Base-by-base conservation (phyloP, 2,113 vertebrate genomes). In the Oreochromis tanganicae region DNA sequence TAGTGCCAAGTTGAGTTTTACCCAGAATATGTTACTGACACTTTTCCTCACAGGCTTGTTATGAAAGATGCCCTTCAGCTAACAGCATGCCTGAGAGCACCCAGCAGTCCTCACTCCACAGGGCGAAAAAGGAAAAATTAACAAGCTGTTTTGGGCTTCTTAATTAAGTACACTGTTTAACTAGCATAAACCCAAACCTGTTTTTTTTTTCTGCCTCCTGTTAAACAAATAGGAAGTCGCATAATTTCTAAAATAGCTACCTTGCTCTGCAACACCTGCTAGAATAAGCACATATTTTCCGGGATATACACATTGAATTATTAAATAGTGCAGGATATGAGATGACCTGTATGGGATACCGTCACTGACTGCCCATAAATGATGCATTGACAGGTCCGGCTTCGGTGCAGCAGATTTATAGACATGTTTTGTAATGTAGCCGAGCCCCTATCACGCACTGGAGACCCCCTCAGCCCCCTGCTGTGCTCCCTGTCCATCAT, bases 231-330 rank as follows among this genome's bases (percentile, higher is more conserved):
- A 48, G 3, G 14, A 32, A 9, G 38, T 50, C 1, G 13, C 27
- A 7, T 14, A 9, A 29, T 61, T 21, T 71, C 16, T 27, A 54
- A 85, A 48, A 17, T 17, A 29, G 52, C 27, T 54, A 43, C 6
- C 34, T 73, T 29, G 84, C n/a, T 89, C 55, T 66, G 14, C 82
- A n/a, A n/a, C 73, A 82, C 52, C 59, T 85, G 83, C 54, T 50
- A 56, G 50, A 61, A 87, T 87, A 89, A 81, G 55, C 87, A 79
- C 81, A 90, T 86, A 84, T 93, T 91, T 94, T 92, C 85, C 88
- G 56, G 88, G 81, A 92, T 90, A 91, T 86, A 92, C 83, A 84
- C 52, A 29, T 78, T 95, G 87, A 93, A 95, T 95, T 94, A 95
- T 95, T 95, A 80, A 95, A 55, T 14, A 86, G 89, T 36, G 81